Evolutionary conservation across 2,888 invertebrate species (phyloP).

Genomic region (Diarsia rubi): DNA sequence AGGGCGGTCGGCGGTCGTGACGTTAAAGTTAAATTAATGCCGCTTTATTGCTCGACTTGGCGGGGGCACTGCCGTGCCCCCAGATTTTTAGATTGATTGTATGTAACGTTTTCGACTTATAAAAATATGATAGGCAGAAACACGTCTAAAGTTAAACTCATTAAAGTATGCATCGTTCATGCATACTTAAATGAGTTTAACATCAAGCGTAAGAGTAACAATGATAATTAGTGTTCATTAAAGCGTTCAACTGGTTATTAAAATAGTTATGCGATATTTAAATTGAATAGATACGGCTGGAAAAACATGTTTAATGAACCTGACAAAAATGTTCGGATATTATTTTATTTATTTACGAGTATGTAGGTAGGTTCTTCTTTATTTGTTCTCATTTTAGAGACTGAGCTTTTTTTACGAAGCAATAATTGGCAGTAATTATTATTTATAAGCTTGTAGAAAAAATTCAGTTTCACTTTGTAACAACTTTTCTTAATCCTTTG

Average conservation of each 20-base stretch:
- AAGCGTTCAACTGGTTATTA: background rate
- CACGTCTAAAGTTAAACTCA: no score
- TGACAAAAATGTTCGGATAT: constrained; percentile 5
- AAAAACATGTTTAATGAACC: background rate
- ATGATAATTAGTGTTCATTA: background rate
- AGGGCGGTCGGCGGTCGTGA: no score
- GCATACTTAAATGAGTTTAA: background rate
- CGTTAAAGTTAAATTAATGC: background rate
- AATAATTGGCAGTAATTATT: constrained; percentile 7
- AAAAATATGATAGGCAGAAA: background rate
- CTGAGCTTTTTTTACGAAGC: background rate
- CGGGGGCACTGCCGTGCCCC: no score
- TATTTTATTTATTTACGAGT: background rate
- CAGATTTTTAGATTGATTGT: background rate
- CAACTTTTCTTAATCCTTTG: constrained; percentile 22
- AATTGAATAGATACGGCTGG: background rate
- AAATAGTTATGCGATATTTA: background rate
- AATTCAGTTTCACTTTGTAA: constrained; percentile 25
- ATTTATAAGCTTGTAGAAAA: constrained; percentile 24
- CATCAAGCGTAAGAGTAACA: background rate
- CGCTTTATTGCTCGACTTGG: no score
- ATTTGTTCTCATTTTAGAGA: background rate
- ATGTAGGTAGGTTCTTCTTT: background rate
- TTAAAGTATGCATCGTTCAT: background rate
- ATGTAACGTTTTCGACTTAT: background rate